Evolutionary conservation across 2,888 invertebrate genomes (phyloP), one percentile per base, ranked within the genome.

Genomic region (Drosophila kokeensis): DNA sequence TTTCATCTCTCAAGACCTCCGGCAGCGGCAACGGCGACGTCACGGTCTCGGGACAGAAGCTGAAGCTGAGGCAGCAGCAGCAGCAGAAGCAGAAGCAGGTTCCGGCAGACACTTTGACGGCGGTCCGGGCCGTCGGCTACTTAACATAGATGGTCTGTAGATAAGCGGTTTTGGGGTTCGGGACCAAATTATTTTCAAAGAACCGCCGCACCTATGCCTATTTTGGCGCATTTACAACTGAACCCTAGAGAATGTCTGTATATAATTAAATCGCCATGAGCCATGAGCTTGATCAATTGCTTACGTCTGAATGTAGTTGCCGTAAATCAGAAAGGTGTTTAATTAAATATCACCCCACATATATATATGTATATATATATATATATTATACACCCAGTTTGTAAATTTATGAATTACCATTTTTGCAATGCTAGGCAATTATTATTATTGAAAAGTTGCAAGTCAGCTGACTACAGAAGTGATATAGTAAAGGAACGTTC

Each of bases 41-140:
- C 68, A 79, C 64, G 72, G 63, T 61, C 67, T 34, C 49, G 59
- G 68, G 65, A 65, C 69, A 71, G 81, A 69, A 79, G 73, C 45
- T 45, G 45, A 45, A 29, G 59, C 50, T 57, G 45, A 42, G 15
- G 36, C 36, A 36, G 36, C 54, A 52, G 61, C 55, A 70, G 18
- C 0, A 24, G 45, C 69, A 71, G 81, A 64, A 76, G 73, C 69
- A 65, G 78, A 69, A 79, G 73, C 75, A 71, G 75, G 76, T 77
- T 77, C 67, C 73, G 71, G 77, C 88, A 86, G 85, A 88, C 88
- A 83, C 73, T 81, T 62, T 75, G 86, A 77, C 83, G 88, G 58
- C 83, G 63, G 57, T 38, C 24, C 18, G 36, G 24, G 13, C 58
- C 49, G 55, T 66, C 54, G 76, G 62, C 73, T 78, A 71, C 82